These are phyloP conservation scores for Triplophysa siluroides DNA, from an alignment of 2,113 vertebrate species.

Conservation along the genomic window DNA sequence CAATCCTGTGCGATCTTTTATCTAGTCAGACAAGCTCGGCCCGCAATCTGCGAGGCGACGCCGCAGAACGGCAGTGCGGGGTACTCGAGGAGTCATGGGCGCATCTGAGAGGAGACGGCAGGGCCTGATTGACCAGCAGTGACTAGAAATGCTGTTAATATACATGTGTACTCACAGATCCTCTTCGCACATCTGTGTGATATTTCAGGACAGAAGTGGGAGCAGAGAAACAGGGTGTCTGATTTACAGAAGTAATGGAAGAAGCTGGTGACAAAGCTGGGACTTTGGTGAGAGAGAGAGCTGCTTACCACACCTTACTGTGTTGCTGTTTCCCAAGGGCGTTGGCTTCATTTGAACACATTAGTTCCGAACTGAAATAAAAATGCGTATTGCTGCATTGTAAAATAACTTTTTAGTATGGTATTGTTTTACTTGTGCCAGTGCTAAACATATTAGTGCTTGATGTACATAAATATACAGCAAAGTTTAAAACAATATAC, in stretches of 20 bases:
- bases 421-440: too few species aligned
- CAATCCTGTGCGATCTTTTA: constrained; percentile 96
- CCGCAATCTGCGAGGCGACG: constrained; percentile 80
- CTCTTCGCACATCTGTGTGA: constrained; percentile 32
- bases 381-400: background rate
- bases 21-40: constrained; percentile 92
- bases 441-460: too few species aligned
- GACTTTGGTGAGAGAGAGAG: constrained; percentile 29
- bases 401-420: too few species aligned
- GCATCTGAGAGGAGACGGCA: constrained; percentile 18
- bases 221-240: constrained; percentile 36
- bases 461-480: too few species aligned
- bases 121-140: constrained; percentile 46
- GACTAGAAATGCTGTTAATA: constrained; percentile 38
- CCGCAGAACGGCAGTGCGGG: constrained; percentile 58
- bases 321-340: background rate
- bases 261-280: constrained; percentile 18
- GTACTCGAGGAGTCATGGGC: constrained; percentile 53
- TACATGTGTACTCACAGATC: constrained; percentile 32
- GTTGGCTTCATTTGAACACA: background rate
- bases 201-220: constrained; percentile 12
- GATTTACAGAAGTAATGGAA: constrained; percentile 37
- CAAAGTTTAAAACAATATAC: too few species aligned
- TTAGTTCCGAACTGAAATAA: too few species aligned
- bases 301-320: background rate